Base-by-base conservation (phyloP, 1,140 invertebrate genomes). In the Brachionus koreanus region DNA sequence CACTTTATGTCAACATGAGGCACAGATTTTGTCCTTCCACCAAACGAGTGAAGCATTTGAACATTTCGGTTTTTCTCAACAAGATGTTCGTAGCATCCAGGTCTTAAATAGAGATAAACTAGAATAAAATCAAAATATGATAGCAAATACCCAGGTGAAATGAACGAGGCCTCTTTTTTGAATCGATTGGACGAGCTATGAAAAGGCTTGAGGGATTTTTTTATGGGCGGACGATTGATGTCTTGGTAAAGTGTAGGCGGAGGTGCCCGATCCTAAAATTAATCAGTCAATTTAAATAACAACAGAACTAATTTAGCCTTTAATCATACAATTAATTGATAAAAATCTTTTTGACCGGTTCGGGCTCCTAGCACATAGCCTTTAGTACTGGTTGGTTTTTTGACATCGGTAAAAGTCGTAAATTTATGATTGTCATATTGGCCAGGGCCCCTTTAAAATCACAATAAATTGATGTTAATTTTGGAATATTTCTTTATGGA, bases 1-100 rank as follows among this genome's bases (percentile, higher is more conserved):
- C 79, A 82, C 65, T 82, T 82, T 1, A 65, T 52, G 25, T 82
- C 39, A 29, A 82, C 79, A 52, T 65, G 57, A 35, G 79, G 37
- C n/a, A 82, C 57, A 33, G 57, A 65, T 82, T 65, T 65, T 1
- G 79, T 82, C 25, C 79, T 25, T 29, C 79, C 79, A 43, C 79
- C 79, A 82, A 82, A 82, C 13, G 57, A 65, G 42, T 82, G 79
- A 37, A 82, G 37, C 57, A 37, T 37, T 65, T 82, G 79, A 35
- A 82, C 43, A 35, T 25, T 65, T 42, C 79, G 49, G 35, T 82
- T 65, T 82, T 35, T 57, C 16, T 65, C 39, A 10, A 82, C 79
- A 10, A 29, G n/a, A 10, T 43, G 57, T 12, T 82, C 79, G 19
- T 82, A 82, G n/a, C 13, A 23, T 16, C 79, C 79, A 6, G 79